A percentile compares a stretch with the other conserved stretches of the same genome.
Conservation (phyloP, 2,113 vertebrate species). For the Sylvietta virens region DNA sequence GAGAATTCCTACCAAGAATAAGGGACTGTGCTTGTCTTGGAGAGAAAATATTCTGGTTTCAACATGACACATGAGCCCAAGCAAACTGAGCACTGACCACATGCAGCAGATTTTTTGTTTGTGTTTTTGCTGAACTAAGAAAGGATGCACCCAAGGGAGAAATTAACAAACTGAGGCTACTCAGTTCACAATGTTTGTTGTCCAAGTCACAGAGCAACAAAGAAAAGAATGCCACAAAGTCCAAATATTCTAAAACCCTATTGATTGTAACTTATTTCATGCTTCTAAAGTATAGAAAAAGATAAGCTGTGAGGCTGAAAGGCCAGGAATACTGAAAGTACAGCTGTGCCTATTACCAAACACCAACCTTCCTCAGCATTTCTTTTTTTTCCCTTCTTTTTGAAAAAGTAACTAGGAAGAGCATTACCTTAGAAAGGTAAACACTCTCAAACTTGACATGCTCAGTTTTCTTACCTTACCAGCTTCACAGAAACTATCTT, state of each 20-base stretch:
- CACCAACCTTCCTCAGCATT: background rate
- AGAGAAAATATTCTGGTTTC: constrained; percentile 55
- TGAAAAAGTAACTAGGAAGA: background rate
- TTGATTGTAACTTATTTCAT: constrained; percentile 9
- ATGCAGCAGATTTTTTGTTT: constrained; percentile 42
- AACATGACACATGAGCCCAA: constrained; percentile 17
- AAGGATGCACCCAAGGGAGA: constrained; percentile 51
- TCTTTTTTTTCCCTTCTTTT: rapidly evolving
- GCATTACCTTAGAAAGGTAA: background rate
- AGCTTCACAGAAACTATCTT: background rate
- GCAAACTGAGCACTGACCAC: constrained; percentile 25
- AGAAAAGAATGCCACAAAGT: constrained; percentile 30
- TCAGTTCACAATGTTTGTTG: constrained; percentile 54
- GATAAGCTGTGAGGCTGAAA: background rate
- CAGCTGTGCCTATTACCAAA: background rate
- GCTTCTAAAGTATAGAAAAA: background rate
- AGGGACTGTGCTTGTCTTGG: constrained; percentile 17
- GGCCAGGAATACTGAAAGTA: background rate
- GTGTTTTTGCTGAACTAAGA: constrained; percentile 62
- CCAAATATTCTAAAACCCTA: constrained; percentile 32
- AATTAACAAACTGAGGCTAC: constrained; percentile 49
- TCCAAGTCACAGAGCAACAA: constrained; percentile 46
- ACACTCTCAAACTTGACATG: background rate
- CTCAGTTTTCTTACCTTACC: background rate
- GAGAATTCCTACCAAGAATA: constrained; percentile 26